A percentile compares a stretch with the other conserved stretches of the same genome.
These are phyloP conservation scores for Drosophila nebulosa DNA, from an alignment of 1,140 invertebrate genomes.

Conservation along the genomic window DNA sequence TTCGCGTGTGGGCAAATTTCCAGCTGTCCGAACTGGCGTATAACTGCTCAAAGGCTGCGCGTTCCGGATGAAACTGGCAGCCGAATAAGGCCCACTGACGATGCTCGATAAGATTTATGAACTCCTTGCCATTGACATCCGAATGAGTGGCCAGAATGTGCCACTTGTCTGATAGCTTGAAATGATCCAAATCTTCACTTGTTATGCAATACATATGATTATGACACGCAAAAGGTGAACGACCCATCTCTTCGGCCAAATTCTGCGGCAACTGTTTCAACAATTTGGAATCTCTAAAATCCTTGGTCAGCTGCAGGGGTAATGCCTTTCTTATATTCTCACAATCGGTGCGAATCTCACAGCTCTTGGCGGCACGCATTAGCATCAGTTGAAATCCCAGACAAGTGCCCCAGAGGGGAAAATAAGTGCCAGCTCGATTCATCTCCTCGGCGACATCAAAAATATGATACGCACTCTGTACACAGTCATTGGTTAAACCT, in stretches of 20 bases:
- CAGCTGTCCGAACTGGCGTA: not conserved
- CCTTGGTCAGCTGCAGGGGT: constrained; percentile 29
- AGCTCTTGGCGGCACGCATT: constrained; percentile 84
- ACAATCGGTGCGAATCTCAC: constrained; percentile 46
- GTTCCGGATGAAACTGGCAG: constrained; percentile 95
- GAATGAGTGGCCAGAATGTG: constrained; percentile 86
- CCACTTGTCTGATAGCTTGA: constrained; percentile 84
- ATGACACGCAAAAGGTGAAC: constrained; percentile 87
- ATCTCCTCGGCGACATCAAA: constrained; percentile 85
- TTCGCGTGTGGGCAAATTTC: constrained; percentile 81
- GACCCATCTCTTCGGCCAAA: constrained; percentile 83
- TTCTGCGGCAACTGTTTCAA: constrained; percentile 82
- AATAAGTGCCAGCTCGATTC: constrained; percentile 86
- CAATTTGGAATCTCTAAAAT: constrained; percentile 82
- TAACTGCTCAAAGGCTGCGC: constrained; percentile 89
- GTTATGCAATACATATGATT: constrained; percentile 89
- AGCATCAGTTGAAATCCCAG: constrained; percentile 92
- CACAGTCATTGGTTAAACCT: constrained; percentile 78
- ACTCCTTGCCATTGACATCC: constrained; percentile 84
- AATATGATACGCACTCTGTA: constrained; percentile 84
- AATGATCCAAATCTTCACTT: constrained; percentile 80
- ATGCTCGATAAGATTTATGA: constrained; percentile 86
- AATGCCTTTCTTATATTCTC: constrained; percentile 13
- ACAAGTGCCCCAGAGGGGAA: constrained; percentile 94
- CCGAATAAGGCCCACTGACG: constrained; percentile 89